Percentiles rank a stretch among this genome's conserved stretches.
phyloP scores from a whole-genome alignment of 2,888 invertebrate species.

The Leptinotarsa tumamoca region DNA sequence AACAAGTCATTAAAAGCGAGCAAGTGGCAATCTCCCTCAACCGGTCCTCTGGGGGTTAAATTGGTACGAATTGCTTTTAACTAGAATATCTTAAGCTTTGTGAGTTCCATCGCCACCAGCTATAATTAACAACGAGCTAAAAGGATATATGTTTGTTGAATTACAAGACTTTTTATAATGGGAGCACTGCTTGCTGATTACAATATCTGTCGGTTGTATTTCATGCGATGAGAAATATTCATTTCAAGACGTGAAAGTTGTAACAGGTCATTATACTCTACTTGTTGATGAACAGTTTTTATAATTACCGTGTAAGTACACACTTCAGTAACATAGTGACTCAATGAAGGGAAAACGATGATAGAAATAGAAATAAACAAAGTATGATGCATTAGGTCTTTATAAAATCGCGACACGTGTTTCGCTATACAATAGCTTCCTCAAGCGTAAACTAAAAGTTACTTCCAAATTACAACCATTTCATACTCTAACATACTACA shows the following conservation, averaged over 20 bases:
- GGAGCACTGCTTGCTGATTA: conserved; percentile 17
- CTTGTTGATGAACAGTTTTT: background rate
- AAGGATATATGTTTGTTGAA: conserved; percentile 47
- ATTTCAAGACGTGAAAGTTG: no score
- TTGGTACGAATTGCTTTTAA: conserved; percentile 54
- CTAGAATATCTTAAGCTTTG: conserved; percentile 54
- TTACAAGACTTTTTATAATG: conserved; percentile 35
- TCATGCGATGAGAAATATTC: conserved; percentile 14
- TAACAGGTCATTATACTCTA: background rate
- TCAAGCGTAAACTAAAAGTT: no score
- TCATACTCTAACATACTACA: no score
- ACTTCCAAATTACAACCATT: no score
- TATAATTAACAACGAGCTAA: conserved; percentile 51
- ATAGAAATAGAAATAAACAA: no score
- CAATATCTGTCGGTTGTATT: conserved; percentile 9
- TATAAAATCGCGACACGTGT: no score
- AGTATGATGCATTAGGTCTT: no score
- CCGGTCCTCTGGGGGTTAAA: conserved; percentile 53
- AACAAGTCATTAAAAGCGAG: conserved; percentile 57
- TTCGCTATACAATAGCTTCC: no score
- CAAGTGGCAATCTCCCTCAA: conserved; percentile 57
- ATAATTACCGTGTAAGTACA: conserved; percentile 4
- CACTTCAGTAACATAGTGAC: background rate
- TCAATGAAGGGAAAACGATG: background rate
- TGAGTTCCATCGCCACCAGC: conserved; percentile 43